A percentile compares a stretch with the other conserved stretches of the same genome.
phyloP scores from a whole-genome alignment of 2,797 vertebrate species.

The Ceryle rudis region DNA sequence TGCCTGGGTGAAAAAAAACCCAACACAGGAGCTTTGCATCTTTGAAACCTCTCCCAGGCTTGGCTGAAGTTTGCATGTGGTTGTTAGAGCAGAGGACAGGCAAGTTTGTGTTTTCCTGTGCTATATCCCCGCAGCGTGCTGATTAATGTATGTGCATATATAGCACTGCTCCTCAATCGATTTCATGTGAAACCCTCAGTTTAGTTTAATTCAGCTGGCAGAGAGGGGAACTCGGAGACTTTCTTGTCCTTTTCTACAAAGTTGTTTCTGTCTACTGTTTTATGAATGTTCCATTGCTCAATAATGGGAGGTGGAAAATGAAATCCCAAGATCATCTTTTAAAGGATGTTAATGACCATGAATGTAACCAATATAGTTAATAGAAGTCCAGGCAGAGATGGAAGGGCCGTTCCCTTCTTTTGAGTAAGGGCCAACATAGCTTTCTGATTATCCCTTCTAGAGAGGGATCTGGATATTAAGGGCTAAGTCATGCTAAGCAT shows the following conservation, averaged over 20 bases:
- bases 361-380: slow-evolving; percentile 51
- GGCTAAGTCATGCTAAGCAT: slow-evolving; percentile 43
- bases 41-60: slow-evolving; percentile 41
- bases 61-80: slow-evolving; percentile 11
- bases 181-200: not conserved
- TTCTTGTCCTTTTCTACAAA: slow-evolving; percentile 27
- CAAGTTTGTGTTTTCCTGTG: slow-evolving; percentile 40
- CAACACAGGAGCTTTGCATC: not conserved
- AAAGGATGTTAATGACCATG: slow-evolving; percentile 43
- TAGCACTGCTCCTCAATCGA: not conserved
- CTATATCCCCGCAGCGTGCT: not conserved
- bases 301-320: slow-evolving; percentile 63
- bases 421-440: slow-evolving; percentile 40
- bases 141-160: slow-evolving; percentile 2
- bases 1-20: not conserved
- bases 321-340: slow-evolving; percentile 54
- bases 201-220: slow-evolving; percentile 56
- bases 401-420: slow-evolving; percentile 13
- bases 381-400: slow-evolving; percentile 22
- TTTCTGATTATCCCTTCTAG: slow-evolving; percentile 61
- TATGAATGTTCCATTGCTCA: slow-evolving; percentile 66
- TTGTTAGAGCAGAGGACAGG: slow-evolving; percentile 49
- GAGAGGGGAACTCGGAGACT: slow-evolving; percentile 52
- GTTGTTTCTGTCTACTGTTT: slow-evolving; percentile 61
- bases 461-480: slow-evolving; percentile 49